Percentiles rank a stretch among this genome's conserved stretches.
phyloP scores from a whole-genome alignment of 2,888 invertebrate species.

The Caenorhabditis drosophilae region DNA sequence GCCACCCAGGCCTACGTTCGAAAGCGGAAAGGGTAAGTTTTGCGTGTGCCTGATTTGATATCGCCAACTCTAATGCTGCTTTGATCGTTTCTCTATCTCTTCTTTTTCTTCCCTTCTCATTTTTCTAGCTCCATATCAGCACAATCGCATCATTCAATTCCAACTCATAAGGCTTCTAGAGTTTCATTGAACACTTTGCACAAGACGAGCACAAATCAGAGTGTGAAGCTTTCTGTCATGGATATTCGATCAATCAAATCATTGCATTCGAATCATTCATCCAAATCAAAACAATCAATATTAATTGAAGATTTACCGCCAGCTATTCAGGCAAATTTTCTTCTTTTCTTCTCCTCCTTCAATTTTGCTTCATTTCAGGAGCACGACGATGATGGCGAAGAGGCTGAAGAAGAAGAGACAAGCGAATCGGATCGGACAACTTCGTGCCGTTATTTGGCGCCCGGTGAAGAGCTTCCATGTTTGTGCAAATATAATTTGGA shows the following conservation, averaged over 20 bases:
- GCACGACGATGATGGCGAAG: constrained; percentile 44
- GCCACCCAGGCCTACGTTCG: constrained; percentile 49
- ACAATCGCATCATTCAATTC: constrained; percentile 35
- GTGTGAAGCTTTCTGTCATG: constrained; percentile 39
- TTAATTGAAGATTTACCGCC: constrained; percentile 47
- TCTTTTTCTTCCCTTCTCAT: background rate
- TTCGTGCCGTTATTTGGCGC: constrained; percentile 58
- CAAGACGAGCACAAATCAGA: constrained; percentile 35
- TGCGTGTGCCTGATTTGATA: background rate
- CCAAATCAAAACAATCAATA: constrained; percentile 49
- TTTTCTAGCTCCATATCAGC: constrained; percentile 34
- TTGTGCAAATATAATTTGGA: constrained; percentile 61
- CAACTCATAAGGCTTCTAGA: constrained; percentile 33
- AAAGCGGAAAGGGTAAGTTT: constrained; percentile 41
- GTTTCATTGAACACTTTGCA: constrained; percentile 34
- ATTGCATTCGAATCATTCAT: constrained; percentile 39
- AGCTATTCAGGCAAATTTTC: no score
- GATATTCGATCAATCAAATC: constrained; percentile 48
- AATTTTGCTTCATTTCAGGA: no score
- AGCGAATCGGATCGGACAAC: constrained; percentile 29
- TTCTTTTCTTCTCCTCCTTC: no score
- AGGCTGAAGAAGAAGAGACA: constrained; percentile 32
- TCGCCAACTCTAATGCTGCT: no score
- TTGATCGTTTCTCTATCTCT: no score
- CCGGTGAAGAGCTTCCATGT: constrained; percentile 67